phyloP scores from a whole-genome alignment of 2,797 vertebrate species.

The Muscicapa comitata region DNA sequence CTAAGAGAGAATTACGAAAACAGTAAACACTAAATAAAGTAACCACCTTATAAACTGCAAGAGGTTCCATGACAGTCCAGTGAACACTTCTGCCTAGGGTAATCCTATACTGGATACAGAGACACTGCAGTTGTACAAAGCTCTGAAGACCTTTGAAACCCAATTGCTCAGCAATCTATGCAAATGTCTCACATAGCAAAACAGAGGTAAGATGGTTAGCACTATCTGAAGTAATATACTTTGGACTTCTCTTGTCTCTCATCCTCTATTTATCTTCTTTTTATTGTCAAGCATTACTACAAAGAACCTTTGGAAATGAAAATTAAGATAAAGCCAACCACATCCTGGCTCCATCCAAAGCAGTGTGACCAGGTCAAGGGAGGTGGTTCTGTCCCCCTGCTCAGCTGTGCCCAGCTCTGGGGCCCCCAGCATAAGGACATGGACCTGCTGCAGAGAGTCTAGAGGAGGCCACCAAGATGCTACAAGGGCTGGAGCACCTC shows the following conservation, averaged over 20 bases:
- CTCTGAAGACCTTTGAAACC: not conserved
- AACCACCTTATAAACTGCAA: not conserved
- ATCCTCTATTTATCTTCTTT: not conserved
- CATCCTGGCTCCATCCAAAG: not conserved
- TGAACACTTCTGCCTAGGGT: not conserved
- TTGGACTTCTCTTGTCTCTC: not conserved
- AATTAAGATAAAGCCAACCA: not conserved
- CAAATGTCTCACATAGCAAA: not conserved
- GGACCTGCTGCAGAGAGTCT: not conserved
- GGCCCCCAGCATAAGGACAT: not conserved
- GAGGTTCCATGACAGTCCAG: not conserved
- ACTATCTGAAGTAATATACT: not conserved
- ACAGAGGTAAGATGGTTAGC: not conserved
- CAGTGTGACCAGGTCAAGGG: fast-evolving
- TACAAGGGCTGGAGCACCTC: not conserved
- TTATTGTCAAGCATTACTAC: not conserved
- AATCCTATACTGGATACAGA: not conserved
- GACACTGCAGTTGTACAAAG: not conserved
- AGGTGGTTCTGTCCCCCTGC: not conserved
- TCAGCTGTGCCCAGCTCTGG: not conserved
- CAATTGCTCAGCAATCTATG: not conserved
- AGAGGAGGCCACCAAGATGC: not conserved
- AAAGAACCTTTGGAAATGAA: not conserved
- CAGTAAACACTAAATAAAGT: not conserved
- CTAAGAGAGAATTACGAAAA: constrained; percentile 64